Percentiles rank a stretch among this genome's conserved stretches.
Evolutionary conservation across 2,113 vertebrate species (phyloP).

Genomic region (Brienomyrus longianalis): DNA sequence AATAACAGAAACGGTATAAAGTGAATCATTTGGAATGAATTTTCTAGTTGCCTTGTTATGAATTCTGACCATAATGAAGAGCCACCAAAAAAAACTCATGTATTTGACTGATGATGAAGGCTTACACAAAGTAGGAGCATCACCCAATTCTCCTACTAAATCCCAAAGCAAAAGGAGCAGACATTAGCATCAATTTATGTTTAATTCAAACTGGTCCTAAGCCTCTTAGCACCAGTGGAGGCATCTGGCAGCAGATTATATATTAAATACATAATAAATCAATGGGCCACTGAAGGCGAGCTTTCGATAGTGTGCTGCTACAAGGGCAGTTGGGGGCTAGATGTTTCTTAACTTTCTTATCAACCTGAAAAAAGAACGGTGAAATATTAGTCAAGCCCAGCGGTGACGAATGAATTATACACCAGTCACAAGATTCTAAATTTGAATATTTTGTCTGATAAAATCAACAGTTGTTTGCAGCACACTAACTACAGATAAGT

Average conservation of each 20-base stretch:
- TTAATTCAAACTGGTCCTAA: slow-evolving; percentile 15
- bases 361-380: neutral
- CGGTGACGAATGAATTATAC: neutral
- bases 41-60: neutral
- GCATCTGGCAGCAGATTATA: slow-evolving; percentile 12
- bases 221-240: slow-evolving; percentile 1
- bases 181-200: slow-evolving; percentile 15
- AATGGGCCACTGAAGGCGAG: neutral
- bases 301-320: neutral
- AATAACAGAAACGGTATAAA: neutral
- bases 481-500: neutral
- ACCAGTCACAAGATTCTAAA: neutral
- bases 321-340: neutral
- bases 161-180: neutral
- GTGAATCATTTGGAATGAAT: neutral
- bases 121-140: neutral
- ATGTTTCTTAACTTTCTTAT: neutral
- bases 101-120: neutral
- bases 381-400: neutral
- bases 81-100: neutral
- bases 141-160: neutral
- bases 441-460: neutral
- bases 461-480: neutral
- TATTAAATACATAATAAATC: slow-evolving; percentile 14
- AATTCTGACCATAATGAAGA: neutral